Base-by-base conservation (phyloP, 2,797 vertebrate species). In the Mustela erminea region DNA sequence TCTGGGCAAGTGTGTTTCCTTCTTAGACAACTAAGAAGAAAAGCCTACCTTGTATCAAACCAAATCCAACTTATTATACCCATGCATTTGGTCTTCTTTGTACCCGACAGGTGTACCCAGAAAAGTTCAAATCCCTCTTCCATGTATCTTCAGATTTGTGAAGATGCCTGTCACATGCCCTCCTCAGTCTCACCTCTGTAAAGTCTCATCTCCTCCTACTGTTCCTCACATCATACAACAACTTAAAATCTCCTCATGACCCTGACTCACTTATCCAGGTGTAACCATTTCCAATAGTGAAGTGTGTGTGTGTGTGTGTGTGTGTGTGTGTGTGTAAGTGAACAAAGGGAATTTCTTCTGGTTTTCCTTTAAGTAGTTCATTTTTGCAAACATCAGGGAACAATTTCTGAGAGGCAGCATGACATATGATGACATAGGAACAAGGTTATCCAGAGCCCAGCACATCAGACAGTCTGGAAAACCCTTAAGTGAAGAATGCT, bases 381-480 rank as follows among this genome's bases (percentile, higher is more conserved):
- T 97, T 97, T 97, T 97, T 95, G 90, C 96, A 96, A 98, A 96
- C 95, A 97, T 94, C 96, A 96, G 80, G 96, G 72, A 96, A 96
- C 96, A 95, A 96, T 97, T 97, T 97, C 95, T 13, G 0, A 93
- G 96, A 94, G 95, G 95, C 96, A 97, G 88, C 35, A 97, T 97
- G 98, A 98, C 96, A 91, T 96, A 98, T 95, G 96, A 95, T 98
- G 96, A 94, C 97, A 97, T 25, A 91, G 87, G 32, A 95, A 96
- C 97, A 98, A 98, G 98, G 97, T 98, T 98, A 98, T 49, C 95
- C 94, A 68, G 93, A 97, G 97, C 97, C 96, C 96, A 68, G 97
- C 94, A 83, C 88, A 95, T 95, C 94, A 98, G 97, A 96, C 92
- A 54, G 93, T 97, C 96, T 89, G 96, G 86, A 96, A 96, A 97